phyloP scores from a whole-genome alignment of 1,140 invertebrate genomes.

The Andricus grossulariae region DNA sequence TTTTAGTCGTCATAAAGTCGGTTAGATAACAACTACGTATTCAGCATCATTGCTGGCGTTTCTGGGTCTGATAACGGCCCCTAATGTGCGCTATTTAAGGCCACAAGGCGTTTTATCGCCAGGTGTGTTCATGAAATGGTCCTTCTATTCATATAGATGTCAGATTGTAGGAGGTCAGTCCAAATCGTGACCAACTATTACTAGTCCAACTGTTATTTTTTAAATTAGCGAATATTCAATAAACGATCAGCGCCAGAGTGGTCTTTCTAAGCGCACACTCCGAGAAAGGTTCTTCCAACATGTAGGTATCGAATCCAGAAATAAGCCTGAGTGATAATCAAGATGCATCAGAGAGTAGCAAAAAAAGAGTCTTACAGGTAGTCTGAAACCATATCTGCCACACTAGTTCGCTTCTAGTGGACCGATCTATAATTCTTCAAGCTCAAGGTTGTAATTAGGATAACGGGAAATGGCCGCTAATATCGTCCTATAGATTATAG shows the following conservation, averaged over 20 bases:
- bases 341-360: background rate
- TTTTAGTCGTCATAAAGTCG: constrained; percentile 17
- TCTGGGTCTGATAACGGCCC: constrained; percentile 35
- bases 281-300: no score
- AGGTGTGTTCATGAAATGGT: background rate
- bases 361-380: background rate
- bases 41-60: background rate
- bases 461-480: constrained; percentile 42
- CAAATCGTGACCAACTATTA: no score
- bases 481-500: constrained; percentile 43
- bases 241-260: no score
- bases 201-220: no score
- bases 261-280: no score
- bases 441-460: constrained; percentile 43
- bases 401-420: background rate
- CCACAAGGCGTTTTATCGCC: background rate
- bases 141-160: no score
- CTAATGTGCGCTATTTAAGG: constrained; percentile 19
- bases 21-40: constrained; percentile 35
- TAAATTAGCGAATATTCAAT: no score
- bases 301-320: no score
- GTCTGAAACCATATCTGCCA: background rate
- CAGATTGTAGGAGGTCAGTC: no score
- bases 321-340: no score
- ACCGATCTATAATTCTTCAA: constrained; percentile 25